Evolutionary conservation across 1,140 invertebrate species (phyloP), one percentile per base, ranked within the genome.

Genomic region (Zaprionus taronus): DNA sequence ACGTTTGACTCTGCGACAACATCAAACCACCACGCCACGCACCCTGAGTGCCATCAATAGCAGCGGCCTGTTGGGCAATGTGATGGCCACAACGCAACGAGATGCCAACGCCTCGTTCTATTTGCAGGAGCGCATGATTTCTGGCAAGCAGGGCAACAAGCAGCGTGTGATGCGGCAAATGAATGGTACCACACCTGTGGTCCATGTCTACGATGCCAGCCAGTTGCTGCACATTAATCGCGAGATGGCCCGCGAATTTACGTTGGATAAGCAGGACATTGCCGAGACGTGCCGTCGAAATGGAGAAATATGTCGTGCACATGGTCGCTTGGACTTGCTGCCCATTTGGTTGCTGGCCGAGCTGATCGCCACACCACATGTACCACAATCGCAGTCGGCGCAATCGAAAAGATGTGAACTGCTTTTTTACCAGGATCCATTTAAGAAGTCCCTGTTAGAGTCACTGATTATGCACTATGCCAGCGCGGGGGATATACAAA

Each of bases 281-380:
- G 93, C 93, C 3, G 94, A 93, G 89, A 93, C 97, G 94, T 99
- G 98, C 92, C 95, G 95, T 55, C 95, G 95, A 61, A 99, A 99
- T 94, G 96, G 86, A 0, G 83, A 95, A 74, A 94, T 96, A 6
- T 97, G 97, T 22, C 94, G 95, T 7, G 93, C 94, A 24, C 93
- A 96, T 56, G 96, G 96, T 7, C 95, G 97, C 44, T 94, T 95
- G 74, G 98, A 98, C 93, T 93, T 99, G 47, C 95, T 97, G 17
- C 97, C 98, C 93, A 95, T 97, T 47, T 98, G 98, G 98, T 95
- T 95, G 15, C 92, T 98, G 69, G 96, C 97, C 14, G 95, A 96
- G 78, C 92, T 97, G 38, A 95, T 96, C 49, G 95, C 95, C 2
- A 95, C 94, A 55, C 94, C 95, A 0, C 92, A 94, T 73, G 92